These are phyloP conservation scores for Tachypleus tridentatus DNA, from an alignment of 1,140 invertebrate genomes.

Conservation along the genomic window DNA sequence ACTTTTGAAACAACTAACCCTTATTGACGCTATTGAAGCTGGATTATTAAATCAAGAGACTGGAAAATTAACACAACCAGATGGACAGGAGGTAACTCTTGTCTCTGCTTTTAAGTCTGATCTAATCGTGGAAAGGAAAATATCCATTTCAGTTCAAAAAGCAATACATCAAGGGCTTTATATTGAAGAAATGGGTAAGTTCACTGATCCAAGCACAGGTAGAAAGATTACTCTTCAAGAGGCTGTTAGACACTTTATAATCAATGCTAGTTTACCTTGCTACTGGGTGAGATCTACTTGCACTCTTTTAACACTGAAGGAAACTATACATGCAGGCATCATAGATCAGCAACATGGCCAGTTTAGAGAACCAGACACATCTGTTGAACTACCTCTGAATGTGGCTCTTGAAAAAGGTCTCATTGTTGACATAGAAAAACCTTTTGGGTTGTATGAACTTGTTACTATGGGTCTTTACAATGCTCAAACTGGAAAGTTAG, in stretches of 20 bases:
- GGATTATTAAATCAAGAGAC: slow-evolving; percentile 59
- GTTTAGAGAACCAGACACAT: slow-evolving; percentile 50
- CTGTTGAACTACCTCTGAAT: slow-evolving; percentile 48
- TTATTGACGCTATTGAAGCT: slow-evolving; percentile 57
- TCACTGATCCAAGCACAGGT: slow-evolving; percentile 62
- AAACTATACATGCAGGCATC: slow-evolving; percentile 65
- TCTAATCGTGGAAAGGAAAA: slow-evolving; percentile 62
- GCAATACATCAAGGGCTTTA: slow-evolving; percentile 77
- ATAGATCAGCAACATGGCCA: slow-evolving; percentile 64
- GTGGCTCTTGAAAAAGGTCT: slow-evolving; percentile 59
- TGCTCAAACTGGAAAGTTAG: slow-evolving; percentile 53
- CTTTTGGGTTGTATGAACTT: slow-evolving; percentile 56
- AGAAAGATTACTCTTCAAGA: slow-evolving; percentile 68
- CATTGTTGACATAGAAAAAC: slow-evolving; percentile 72
- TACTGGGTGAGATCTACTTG: slow-evolving; percentile 60
- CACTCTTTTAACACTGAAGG: slow-evolving; percentile 53
- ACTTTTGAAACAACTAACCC: slow-evolving; percentile 53
- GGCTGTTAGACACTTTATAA: slow-evolving; percentile 60
- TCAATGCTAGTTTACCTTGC: slow-evolving; percentile 63
- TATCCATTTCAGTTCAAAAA: slow-evolving; percentile 67
- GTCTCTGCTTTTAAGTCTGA: slow-evolving; percentile 66
- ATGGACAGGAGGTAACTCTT: slow-evolving; percentile 55
- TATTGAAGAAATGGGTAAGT: slow-evolving; percentile 60
- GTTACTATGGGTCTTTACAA: slow-evolving; percentile 71
- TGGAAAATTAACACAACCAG: slow-evolving; percentile 55